These are phyloP conservation scores for Callorhinus ursinus DNA, from an alignment of 2,113 vertebrate genomes.

Conservation along the genomic window DNA sequence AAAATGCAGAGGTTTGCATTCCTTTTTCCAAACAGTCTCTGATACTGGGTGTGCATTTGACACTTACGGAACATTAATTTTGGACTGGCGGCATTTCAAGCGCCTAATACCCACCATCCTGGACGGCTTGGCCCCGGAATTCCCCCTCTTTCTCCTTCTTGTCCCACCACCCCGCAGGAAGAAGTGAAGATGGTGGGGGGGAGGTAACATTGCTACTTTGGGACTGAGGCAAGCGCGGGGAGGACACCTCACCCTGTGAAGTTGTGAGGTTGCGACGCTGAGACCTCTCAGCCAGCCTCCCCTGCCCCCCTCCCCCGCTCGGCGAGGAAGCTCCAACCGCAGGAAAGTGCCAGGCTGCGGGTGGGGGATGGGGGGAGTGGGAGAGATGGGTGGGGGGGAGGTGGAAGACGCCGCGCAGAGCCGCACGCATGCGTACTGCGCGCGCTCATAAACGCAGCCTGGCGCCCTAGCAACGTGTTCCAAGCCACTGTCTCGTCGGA, in stretches of 20 bases:
- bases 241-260: not conserved
- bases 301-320: no score
- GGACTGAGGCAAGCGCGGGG: not conserved
- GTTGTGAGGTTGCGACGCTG: not conserved
- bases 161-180: not conserved
- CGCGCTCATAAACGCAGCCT: not conserved
- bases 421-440: conserved; percentile 35
- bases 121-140: not conserved
- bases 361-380: no score
- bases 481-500: not conserved
- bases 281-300: not conserved
- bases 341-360: not conserved
- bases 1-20: not conserved
- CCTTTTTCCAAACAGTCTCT: not conserved
- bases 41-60: not conserved
- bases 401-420: accelerated
- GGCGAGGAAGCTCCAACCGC: accelerated
- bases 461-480: conserved; percentile 19
- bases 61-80: not conserved
- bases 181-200: not conserved
- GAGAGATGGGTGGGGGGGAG: no score
- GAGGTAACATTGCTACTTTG: not conserved
- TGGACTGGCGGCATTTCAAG: not conserved
- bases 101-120: not conserved
- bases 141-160: not conserved